Conservation (phyloP, 2,113 vertebrate species). For the Leptobrachium ailaonicum region DNA sequence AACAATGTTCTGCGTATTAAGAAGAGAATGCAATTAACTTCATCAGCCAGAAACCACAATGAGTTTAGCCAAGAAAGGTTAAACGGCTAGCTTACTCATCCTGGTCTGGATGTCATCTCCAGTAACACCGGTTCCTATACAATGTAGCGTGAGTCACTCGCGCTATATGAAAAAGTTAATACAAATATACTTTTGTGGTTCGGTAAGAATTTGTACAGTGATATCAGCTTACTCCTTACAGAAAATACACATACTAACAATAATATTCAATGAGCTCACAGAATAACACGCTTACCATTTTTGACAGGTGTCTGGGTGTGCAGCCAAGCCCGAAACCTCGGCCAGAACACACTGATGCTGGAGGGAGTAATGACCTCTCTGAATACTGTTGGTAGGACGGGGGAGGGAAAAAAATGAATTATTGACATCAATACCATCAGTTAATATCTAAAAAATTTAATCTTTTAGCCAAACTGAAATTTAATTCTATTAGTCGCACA, state of each 20-base stretch:
- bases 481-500: no score
- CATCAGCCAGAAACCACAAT: no score
- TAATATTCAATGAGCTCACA: not conserved
- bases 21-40: no score
- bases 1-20: no score
- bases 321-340: constrained; percentile 14
- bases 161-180: not conserved
- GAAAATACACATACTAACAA: not conserved
- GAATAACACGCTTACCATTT: constrained; percentile 33
- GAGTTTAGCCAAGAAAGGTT: no score
- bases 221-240: not conserved
- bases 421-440: no score
- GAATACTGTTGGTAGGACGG: constrained; percentile 40
- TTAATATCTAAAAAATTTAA: no score
- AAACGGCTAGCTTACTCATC: no score
- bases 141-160: no score
- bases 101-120: no score
- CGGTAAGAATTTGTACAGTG: not conserved
- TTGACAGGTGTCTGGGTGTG: constrained; percentile 22
- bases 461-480: no score
- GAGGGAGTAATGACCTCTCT: constrained; percentile 27
- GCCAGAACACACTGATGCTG: constrained; percentile 5
- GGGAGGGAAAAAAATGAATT: not conserved
- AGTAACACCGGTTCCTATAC: no score
- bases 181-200: not conserved